These are phyloP conservation scores for Tillus elongatus DNA, from an alignment of 2,888 invertebrate species.

Conservation along the genomic window DNA sequence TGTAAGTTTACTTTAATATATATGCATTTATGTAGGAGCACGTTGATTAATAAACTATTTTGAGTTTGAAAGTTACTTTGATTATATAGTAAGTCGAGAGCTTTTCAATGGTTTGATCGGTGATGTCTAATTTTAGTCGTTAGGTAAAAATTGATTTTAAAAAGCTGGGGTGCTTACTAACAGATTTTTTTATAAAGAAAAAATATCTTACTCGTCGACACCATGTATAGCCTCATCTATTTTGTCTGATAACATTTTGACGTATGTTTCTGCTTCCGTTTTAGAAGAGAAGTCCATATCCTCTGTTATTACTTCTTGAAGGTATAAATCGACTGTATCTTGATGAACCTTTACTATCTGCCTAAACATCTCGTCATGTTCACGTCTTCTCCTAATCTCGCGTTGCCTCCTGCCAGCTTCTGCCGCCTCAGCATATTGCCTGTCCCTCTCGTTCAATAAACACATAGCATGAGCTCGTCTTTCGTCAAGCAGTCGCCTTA, in stretches of 20 bases:
- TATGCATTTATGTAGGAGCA: too few relatives aligned
- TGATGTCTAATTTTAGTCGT: too few relatives aligned
- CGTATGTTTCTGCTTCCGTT: conserved; percentile 46
- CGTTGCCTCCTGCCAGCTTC: conserved; percentile 71
- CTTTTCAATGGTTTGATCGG: too few relatives aligned
- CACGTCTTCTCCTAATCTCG: conserved; percentile 60
- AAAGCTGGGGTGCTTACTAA: too few relatives aligned
- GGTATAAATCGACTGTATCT: conserved; percentile 52
- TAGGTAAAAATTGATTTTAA: too few relatives aligned
- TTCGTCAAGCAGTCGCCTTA: conserved; percentile 66
- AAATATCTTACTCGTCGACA: not conserved
- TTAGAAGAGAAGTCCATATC: conserved; percentile 51
- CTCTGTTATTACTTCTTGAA: conserved; percentile 53
- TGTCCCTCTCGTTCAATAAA: conserved; percentile 67
- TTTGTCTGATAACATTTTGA: conserved; percentile 46
- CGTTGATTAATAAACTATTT: too few relatives aligned
- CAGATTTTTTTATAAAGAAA: too few relatives aligned
- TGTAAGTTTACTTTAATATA: too few relatives aligned
- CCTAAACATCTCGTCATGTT: conserved; percentile 74
- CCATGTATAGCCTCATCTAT: conserved; percentile 44
- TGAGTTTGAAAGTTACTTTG: too few relatives aligned
- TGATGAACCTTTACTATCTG: conserved; percentile 54
- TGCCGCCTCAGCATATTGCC: conserved; percentile 65
- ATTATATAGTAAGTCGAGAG: too few relatives aligned
- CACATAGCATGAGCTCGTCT: conserved; percentile 69